Evolutionary conservation across 2,888 invertebrate genomes (phyloP), one percentile per base, ranked within the genome.

Genomic region (Nemotelus pantherinus): DNA sequence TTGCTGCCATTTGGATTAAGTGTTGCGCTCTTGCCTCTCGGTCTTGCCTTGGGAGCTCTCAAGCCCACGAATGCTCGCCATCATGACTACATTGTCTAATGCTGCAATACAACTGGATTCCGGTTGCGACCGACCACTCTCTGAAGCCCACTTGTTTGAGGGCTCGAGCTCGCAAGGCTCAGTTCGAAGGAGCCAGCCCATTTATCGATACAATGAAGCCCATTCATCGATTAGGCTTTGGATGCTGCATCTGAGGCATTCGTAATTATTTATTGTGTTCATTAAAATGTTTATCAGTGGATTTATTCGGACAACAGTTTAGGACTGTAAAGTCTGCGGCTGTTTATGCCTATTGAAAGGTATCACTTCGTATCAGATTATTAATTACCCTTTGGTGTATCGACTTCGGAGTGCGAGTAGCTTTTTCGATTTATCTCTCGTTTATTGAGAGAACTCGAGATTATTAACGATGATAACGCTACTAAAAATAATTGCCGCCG

Each of bases 301-400:
- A 77, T 77, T 70, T 77, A 77, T 77, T 77, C 70, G 77, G 70
- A 77, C 70, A 70, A 53, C 77, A 44, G 55, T 77, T 77, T 77
- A 71, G 63, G 60, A 45, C 55, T 70, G 64, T 77, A 41, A 41
- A 10, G 55, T 43, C 47, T 70, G 55, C 41, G 39, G 53, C 70
- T 65, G 45, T 50, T 70, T 77, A 60, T 45, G 50, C 41, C 77
- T 77, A 77, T 60, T 71, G 77, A 77, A 68, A 77, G 77, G 63
- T 77, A 77, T 77, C 77, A 70, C 68, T 70, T 77, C 41, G 63
- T 50, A 76, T 76, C 76, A 50, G 76, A 76, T 76, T 76, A 76
- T 76, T 76, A 65, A 76, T 76, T 63, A 60, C 74, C 72, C 74
- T 74, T 74, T 63, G 63, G 74, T 74, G 74, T 74, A 63, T 60